Evolutionary conservation across 2,888 invertebrate genomes (phyloP).

Genomic region (Plebejus melissa): DNA sequence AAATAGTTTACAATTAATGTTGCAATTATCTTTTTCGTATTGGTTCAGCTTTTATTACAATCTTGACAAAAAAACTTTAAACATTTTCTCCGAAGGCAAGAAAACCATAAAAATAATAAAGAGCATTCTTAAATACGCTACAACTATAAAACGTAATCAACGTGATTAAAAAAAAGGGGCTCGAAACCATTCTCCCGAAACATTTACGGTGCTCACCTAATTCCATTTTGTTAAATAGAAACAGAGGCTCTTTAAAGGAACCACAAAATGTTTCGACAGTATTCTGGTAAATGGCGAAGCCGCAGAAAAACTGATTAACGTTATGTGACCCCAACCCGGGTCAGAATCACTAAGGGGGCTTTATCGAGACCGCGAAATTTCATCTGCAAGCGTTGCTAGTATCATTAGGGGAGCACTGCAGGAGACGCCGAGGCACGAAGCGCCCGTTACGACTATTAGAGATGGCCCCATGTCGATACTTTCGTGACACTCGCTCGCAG

Average conservation of each 20-base stretch:
- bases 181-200: slow-evolving; percentile 12
- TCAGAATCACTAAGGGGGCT: slow-evolving; percentile 36
- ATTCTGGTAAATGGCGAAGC: slow-evolving; percentile 31
- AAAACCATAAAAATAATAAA: neutral
- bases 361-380: slow-evolving; percentile 42
- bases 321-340: slow-evolving; percentile 38
- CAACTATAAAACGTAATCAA: slow-evolving; percentile 16
- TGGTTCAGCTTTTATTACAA: neutral
- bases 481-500: slow-evolving; percentile 2
- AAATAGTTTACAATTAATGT: neutral
- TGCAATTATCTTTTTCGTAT: neutral
- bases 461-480: slow-evolving; percentile 27
- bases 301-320: slow-evolving; percentile 42
- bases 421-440: slow-evolving; percentile 32
- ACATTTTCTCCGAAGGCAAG: neutral
- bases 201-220: slow-evolving; percentile 18
- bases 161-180: slow-evolving; percentile 19
- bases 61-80: neutral
- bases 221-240: slow-evolving; percentile 26
- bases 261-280: slow-evolving; percentile 20
- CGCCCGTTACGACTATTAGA: slow-evolving; percentile 32
- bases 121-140: neutral
- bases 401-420: slow-evolving; percentile 40
- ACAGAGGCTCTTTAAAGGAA: slow-evolving; percentile 19
- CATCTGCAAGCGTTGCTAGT: slow-evolving; percentile 40